Evolutionary conservation across 2,888 invertebrate species (phyloP), one percentile per base, ranked within the genome.

Genomic region (Cyclophora punctaria): DNA sequence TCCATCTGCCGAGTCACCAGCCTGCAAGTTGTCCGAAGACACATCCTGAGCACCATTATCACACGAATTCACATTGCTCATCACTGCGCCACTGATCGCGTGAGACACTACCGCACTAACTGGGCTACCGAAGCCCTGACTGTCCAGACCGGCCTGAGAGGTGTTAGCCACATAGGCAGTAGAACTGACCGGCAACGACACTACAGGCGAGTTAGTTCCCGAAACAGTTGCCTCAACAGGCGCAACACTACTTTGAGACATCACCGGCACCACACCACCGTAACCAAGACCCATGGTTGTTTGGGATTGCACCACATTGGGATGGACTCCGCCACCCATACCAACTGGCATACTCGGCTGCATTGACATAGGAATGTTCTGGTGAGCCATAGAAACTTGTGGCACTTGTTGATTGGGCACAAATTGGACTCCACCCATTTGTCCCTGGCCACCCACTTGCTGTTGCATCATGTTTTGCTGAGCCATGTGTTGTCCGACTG

Each of bases 361-460:
- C 85, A 89, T 89, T 4, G 89, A 80, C 87, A 89, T 87, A 49
- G 87, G 82, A 74, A 89, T 89, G 78, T 83, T 89, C 73, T 87
- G 88, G 66, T 87, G 88, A n/a, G 74, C 71, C 82, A 86, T 81
- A 2, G 83, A 67, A 50, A 83, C 82, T 54, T 86, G 86, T 41
- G 78, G 70, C 58, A 85, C 84, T 0, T 80, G 59, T 56, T 86
- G 87, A 55, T 75, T 82, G 48, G 78, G 64, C 59, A 89, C 87
- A 54, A 87, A 89, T 62, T 88, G 84, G 52, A 84, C 82, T 34
- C 75, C 75, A 34, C 79, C 77, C 73, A 88, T 82, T 55, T 83
- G 86, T n/a, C 78, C 80, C 55, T 86, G 86, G 4, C 78, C 83
- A n/a, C 78, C 75, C 45, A 83, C 83, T 64, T 83, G 83, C 64